Conservation (phyloP, 2,888 invertebrate genomes). For the Epiblema foenella region DNA sequence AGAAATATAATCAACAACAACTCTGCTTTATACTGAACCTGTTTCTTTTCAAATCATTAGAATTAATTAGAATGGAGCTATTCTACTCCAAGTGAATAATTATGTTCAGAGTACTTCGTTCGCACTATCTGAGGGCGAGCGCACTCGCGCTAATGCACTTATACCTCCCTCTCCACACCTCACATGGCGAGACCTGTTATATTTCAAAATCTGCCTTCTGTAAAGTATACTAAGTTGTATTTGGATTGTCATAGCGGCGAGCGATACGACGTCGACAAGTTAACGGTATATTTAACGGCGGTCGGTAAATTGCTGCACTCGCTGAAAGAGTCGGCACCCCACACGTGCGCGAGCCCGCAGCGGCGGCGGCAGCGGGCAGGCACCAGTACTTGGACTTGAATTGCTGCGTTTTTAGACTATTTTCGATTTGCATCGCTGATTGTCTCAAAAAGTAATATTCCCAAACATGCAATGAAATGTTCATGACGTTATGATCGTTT, state of each 20-base stretch:
- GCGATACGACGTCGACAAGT: conserved; percentile 7
- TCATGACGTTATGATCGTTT: too few relatives aligned
- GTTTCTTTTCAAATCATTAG: too few relatives aligned
- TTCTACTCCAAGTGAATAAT: conserved; percentile 9
- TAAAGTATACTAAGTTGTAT: neutral
- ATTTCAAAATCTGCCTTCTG: neutral
- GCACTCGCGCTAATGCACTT: conserved; percentile 13
- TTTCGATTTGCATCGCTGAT: too few relatives aligned
- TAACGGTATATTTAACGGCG: conserved; percentile 16
- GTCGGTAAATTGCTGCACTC: conserved; percentile 29
- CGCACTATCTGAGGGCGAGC: conserved; percentile 18
- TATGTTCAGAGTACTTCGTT: conserved; percentile 11
- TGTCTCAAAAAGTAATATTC: too few relatives aligned
- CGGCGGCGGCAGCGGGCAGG: neutral
- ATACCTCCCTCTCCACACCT: neutral
- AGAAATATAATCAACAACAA: neutral
- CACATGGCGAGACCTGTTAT: neutral
- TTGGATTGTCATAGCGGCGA: neutral
- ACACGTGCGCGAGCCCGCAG: conserved; percentile 10
- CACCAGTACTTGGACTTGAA: neutral
- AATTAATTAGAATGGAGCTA: neutral
- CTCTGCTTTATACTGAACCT: neutral
- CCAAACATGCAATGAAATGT: too few relatives aligned
- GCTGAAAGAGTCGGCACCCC: conserved; percentile 29
- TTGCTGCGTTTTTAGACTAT: too few relatives aligned